A percentile compares a stretch with the other conserved stretches of the same genome.
These are phyloP conservation scores for Microplitis demolitor DNA, from an alignment of 1,140 invertebrate species.

Conservation along the genomic window DNA sequence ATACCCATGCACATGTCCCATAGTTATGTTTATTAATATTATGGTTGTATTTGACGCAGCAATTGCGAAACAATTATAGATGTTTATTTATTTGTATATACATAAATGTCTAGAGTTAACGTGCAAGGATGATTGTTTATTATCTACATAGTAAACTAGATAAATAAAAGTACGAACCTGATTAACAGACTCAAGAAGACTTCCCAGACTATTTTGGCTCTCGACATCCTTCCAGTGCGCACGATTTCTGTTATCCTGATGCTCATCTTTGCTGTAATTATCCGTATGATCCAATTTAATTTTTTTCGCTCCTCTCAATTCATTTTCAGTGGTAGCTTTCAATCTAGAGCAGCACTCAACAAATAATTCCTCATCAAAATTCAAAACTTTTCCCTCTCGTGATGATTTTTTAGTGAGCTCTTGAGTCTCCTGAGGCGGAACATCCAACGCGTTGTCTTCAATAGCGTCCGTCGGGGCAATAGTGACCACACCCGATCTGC, in stretches of 20 bases:
- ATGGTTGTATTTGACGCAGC: not conserved
- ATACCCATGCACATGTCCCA: slow-evolving; percentile 4
- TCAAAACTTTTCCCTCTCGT: slow-evolving; percentile 54
- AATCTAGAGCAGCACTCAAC: slow-evolving; percentile 58
- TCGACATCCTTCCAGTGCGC: slow-evolving; percentile 55
- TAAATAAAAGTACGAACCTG: slow-evolving; percentile 46
- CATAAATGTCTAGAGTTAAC: not conserved
- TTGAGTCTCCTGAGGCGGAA: slow-evolving; percentile 40
- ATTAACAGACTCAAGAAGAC: slow-evolving; percentile 56
- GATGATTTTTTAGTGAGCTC: slow-evolving; percentile 36
- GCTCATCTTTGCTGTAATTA: slow-evolving; percentile 46
- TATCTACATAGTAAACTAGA: not conserved
- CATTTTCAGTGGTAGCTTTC: slow-evolving; percentile 57
- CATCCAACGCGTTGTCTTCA: slow-evolving; percentile 55
- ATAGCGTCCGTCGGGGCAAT: slow-evolving; percentile 56
- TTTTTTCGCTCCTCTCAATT: slow-evolving; percentile 56
- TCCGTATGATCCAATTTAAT: slow-evolving; percentile 56
- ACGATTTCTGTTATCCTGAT: slow-evolving; percentile 38
- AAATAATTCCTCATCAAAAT: slow-evolving; percentile 57
- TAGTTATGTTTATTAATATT: not conserved
- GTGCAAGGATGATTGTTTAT: not conserved
- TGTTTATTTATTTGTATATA: not conserved
- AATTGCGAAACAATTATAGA: not conserved
- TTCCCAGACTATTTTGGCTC: slow-evolving; percentile 56
- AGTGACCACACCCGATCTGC: slow-evolving; percentile 44